Evolutionary conservation across 1,140 invertebrate genomes (phyloP).

Genomic region (Pemphigus obesinymphae): DNA sequence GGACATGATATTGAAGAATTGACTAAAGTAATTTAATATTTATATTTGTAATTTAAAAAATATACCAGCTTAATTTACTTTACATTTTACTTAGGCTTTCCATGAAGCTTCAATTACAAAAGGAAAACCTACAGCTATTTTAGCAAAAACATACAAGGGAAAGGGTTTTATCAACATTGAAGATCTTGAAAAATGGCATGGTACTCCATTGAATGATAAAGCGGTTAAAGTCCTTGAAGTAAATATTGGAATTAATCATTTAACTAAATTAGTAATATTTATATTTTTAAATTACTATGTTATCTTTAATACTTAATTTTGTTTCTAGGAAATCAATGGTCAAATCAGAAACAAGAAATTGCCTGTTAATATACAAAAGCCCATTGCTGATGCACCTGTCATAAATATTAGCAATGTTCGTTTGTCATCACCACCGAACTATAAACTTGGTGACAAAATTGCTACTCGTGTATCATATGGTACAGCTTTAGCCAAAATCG

Average conservation of each 20-base stretch:
- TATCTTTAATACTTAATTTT: not conserved
- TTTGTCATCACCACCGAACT: conserved; percentile 78
- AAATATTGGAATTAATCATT: conserved; percentile 40
- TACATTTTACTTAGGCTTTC: conserved; percentile 59
- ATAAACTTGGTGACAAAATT: conserved; percentile 73
- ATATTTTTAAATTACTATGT: not conserved
- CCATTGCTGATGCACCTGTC: conserved; percentile 64
- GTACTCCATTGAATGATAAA: conserved; percentile 85
- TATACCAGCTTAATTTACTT: no score
- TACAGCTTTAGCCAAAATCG: conserved; percentile 84
- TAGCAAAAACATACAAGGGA: conserved; percentile 96
- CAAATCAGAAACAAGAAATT: conserved; percentile 45
- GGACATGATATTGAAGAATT: conserved; percentile 92
- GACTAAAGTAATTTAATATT: conserved; percentile 58
- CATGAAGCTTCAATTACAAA: conserved; percentile 71
- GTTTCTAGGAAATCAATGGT: not conserved
- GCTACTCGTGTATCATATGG: conserved; percentile 95
- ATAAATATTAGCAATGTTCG: conserved; percentile 71
- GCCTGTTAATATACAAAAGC: conserved; percentile 57
- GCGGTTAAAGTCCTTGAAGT: conserved; percentile 69
- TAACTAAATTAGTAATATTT: not conserved
- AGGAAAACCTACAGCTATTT: conserved; percentile 84
- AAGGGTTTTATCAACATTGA: conserved; percentile 84
- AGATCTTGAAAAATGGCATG: conserved; percentile 94
- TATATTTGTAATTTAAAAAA: not conserved